Percentiles rank a stretch among this genome's conserved stretches.
These are phyloP conservation scores for Porites lutea DNA, from an alignment of 64 coral and sea anemone species.

Conservation along the genomic window DNA sequence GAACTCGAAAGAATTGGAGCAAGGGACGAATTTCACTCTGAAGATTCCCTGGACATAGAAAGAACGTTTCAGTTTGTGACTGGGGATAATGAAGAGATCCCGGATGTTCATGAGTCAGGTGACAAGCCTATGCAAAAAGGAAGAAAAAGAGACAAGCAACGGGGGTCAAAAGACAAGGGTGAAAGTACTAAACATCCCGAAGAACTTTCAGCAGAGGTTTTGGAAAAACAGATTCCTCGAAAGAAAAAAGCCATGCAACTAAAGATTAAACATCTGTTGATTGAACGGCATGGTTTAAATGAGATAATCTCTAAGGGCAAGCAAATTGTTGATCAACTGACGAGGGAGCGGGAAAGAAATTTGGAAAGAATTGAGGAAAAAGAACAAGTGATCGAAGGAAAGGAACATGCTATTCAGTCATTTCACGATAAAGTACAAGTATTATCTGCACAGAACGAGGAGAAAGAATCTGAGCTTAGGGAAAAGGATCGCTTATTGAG, in stretches of 20 bases:
- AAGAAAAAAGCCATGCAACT: slow-evolving; percentile 70
- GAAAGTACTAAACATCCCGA: slow-evolving; percentile 23
- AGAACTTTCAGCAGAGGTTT: slow-evolving; percentile 19
- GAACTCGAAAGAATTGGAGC: slow-evolving; percentile 16
- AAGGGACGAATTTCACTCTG: not conserved
- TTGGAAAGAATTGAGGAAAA: slow-evolving; percentile 63
- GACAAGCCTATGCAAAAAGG: not conserved
- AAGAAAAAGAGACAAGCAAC: slow-evolving; percentile 2
- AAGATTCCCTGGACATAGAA: slow-evolving; percentile 6
- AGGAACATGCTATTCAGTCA: slow-evolving; percentile 53
- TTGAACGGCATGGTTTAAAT: slow-evolving; percentile 67
- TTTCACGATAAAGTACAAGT: slow-evolving; percentile 40
- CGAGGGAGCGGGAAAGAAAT: slow-evolving; percentile 36
- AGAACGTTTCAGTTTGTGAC: not conserved
- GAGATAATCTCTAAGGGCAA: slow-evolving; percentile 69
- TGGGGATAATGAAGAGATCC: not conserved
- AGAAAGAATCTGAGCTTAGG: slow-evolving; percentile 25
- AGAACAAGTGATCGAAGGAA: slow-evolving; percentile 49
- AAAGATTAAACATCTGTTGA: slow-evolving; percentile 49
- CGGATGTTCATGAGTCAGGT: not conserved
- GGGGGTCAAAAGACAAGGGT: slow-evolving; percentile 2
- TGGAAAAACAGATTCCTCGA: slow-evolving; percentile 50
- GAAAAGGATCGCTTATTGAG: slow-evolving; percentile 47
- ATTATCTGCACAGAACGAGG: slow-evolving; percentile 13
- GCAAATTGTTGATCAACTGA: slow-evolving; percentile 38